Evolutionary conservation across 35 echinoderm and acorn worm species (phyloP), one percentile per base, ranked within the genome.

Genomic region (Acanthaster planci): DNA sequence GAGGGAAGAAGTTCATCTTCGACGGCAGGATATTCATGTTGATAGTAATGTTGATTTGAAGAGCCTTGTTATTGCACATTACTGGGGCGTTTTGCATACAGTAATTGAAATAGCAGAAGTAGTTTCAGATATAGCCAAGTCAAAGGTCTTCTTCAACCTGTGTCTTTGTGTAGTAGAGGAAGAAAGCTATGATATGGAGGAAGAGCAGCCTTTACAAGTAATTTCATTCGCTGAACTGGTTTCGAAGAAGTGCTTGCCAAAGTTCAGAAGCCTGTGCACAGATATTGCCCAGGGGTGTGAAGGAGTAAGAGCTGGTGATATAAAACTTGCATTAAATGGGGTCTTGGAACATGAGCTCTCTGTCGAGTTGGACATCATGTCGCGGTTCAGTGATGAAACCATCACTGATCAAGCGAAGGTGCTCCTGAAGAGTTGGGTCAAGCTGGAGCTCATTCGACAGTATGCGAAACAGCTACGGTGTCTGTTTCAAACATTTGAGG

Each of bases 401-500:
- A n/a, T 50, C 14, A 1, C 34, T 0, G 14, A 32, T 5, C 18
- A 85, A 85, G 37, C 64, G 60, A 53, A 22, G 38, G 23, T 38
- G 7, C 35, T 39, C 18, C 60, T 85, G 18, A 40, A 44, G 60
- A 76, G 27, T 32, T 85, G 30, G 19, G 38, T 75, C 6, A 32
- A 57, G 12, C 47, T 85, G 10, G 34, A 36, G 23, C 16, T 1
- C 0, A 17, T 76, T 1, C 40, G 9, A 21, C 1, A 85, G 39
- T 67, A 60, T 39, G 19, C 83, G 15, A 29, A 23, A 26, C 60
- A 51, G 23, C 9, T 85, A 18, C 18, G 2, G 18, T 36, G 36
- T 67, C 59, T 85, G 26, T 85, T 85, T 15, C 23, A 51, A 21
- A 85, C 60, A 12, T 85, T 85, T 51, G 60, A 52, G 9, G 39